These are phyloP conservation scores for Ceyx melanurus DNA, from an alignment of 2,113 vertebrate species.

Conservation along the genomic window DNA sequence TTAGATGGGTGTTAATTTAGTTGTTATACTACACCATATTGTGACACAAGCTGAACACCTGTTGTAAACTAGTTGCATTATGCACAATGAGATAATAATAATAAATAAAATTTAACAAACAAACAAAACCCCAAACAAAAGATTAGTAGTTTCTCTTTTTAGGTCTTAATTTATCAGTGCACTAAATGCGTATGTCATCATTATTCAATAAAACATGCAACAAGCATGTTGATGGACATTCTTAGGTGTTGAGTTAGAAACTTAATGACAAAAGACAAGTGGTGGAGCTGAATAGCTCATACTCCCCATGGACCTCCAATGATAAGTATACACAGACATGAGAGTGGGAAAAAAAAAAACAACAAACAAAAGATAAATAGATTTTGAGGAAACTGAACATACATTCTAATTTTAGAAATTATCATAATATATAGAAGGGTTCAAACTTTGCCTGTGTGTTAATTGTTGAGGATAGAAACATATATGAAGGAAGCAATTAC, in stretches of 20 bases:
- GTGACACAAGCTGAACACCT: neutral
- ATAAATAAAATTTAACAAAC: no score
- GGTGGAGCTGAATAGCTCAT: neutral
- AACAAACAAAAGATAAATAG: neutral
- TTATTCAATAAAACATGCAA: constrained; percentile 6
- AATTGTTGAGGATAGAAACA: neutral
- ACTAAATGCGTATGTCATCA: neutral
- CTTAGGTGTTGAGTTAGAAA: constrained; percentile 26
- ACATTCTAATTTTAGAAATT: neutral
- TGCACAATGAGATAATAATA: neutral
- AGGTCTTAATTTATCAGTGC: neutral
- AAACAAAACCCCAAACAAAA: neutral
- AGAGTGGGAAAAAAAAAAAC: neutral
- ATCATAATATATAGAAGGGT: neutral
- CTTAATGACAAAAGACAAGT: neutral
- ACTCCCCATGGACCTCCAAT: neutral
- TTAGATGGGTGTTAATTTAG: fast-evolving
- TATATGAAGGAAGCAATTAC: neutral
- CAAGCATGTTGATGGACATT: neutral
- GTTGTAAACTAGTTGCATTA: neutral
- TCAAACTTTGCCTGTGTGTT: neutral
- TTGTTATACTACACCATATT: neutral
- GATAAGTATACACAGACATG: neutral
- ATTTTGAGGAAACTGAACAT: neutral
- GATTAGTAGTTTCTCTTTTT: neutral